These are phyloP conservation scores for Suricata suricatta DNA, from an alignment of 2,113 vertebrate species.

Conservation along the genomic window DNA sequence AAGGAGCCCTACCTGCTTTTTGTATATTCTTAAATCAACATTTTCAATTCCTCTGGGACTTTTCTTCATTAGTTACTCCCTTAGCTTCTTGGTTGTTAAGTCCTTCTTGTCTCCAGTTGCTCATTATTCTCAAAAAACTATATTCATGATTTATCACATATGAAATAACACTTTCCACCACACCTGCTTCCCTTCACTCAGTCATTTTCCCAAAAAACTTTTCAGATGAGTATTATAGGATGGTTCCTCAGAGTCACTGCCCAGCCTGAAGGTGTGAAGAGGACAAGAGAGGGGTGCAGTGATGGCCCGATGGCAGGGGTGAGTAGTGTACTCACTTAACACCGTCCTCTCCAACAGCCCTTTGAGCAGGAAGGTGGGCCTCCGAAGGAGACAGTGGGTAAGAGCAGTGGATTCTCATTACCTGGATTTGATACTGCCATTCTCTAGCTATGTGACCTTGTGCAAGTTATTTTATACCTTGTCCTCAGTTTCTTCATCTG, in stretches of 20 bases:
- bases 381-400: background rate
- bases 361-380: background rate
- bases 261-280: background rate
- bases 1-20: background rate
- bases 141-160: background rate
- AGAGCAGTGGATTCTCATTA: background rate
- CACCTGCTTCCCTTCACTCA: background rate
- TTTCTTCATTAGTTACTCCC: conserved; percentile 5
- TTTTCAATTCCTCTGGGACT: background rate
- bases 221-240: background rate
- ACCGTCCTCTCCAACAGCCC: background rate
- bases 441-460: background rate
- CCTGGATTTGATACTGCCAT: background rate
- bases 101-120: background rate
- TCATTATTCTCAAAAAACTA: background rate
- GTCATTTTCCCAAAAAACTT: background rate
- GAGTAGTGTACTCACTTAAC: background rate
- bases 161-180: background rate
- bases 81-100: background rate
- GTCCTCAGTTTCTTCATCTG: background rate
- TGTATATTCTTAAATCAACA: background rate
- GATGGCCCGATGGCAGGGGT: background rate
- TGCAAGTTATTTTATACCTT: background rate
- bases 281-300: fast-evolving
- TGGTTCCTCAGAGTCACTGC: background rate